Evolutionary conservation across 2,888 invertebrate genomes (phyloP).

Genomic region (Cyclophora punctaria): DNA sequence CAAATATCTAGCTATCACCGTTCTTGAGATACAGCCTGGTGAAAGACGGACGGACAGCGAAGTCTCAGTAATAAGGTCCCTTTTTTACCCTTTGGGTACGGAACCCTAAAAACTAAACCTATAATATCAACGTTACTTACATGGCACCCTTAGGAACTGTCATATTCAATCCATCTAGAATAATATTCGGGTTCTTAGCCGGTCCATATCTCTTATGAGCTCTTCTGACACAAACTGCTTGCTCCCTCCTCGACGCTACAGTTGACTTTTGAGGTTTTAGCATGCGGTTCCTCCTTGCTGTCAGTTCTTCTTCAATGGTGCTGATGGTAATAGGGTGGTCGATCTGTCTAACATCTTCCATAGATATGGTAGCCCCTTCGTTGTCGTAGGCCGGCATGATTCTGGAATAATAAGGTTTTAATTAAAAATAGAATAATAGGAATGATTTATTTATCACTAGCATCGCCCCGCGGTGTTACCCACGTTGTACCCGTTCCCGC

Average conservation of each 20-base stretch:
- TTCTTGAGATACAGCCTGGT: too few relatives aligned
- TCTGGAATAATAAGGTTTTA: conserved; percentile 7
- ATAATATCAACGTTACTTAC: conserved; percentile 71
- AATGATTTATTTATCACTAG: too few relatives aligned
- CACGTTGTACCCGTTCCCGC: too few relatives aligned
- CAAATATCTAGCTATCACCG: too few relatives aligned
- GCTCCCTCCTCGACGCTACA: conserved; percentile 81
- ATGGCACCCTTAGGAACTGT: conserved; percentile 92
- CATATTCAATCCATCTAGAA: conserved; percentile 92
- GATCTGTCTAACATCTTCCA: conserved; percentile 55
- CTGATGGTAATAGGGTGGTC: conserved; percentile 41
- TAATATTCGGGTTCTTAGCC: conserved; percentile 84
- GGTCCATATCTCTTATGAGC: conserved; percentile 90
- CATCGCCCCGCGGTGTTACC: too few relatives aligned
- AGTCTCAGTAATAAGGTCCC: too few relatives aligned
- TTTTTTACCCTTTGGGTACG: too few relatives aligned
- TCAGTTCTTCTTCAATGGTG: conserved; percentile 48
- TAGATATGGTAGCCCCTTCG: conserved; percentile 63
- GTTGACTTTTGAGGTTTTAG: conserved; percentile 80
- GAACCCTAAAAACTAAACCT: too few relatives aligned
- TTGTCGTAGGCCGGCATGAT: conserved; percentile 70
- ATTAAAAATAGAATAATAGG: conserved; percentile 2
- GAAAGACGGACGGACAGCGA: too few relatives aligned
- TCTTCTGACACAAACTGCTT: conserved; percentile 88
- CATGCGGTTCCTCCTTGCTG: conserved; percentile 42